Evolutionary conservation across 2,888 invertebrate genomes (phyloP), one percentile per base, ranked within the genome.

Genomic region (Rhynchonema sp.): DNA sequence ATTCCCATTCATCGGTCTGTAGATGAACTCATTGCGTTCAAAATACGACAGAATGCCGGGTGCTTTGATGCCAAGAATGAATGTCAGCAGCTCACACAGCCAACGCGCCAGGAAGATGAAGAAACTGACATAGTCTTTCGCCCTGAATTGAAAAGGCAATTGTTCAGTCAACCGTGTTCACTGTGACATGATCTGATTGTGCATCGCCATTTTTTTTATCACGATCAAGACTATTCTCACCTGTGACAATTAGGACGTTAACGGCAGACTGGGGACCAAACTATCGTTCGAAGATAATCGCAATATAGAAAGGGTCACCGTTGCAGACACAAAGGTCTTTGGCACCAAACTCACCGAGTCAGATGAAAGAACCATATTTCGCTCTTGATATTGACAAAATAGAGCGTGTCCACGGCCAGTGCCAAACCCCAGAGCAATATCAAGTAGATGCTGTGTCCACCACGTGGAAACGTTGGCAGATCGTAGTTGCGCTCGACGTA

Each of bases 401-500:
- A 25, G 30, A 60, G 29, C 22, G 59, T 38, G 61, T 63, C 62
- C 22, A 59, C 46, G 46, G 30, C 49, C 25, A 63, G 38, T 1
- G 62, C 60, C 17, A 46, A 1, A 22, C 38, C 60, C 63, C 63
- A 63, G 57, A 63, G 60, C 17, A 58, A 25, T 26, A 55, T 60
- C 59, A 63, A 53, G 28, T 58, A 59, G 17, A 63, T 23, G 30
- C 59, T 57, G 59, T 63, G 62, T 13, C 62, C 55, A 2, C 49
- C 28, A n/a, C 55, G 30, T 29, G 62, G 62, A 46, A 30, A 26
- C 27, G 60, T n/a, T 20, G 63, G 62, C 54, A 63, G 56, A 30
- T 63, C 62, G 38, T 52, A 63, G 54, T 63, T 63, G n/a, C 63
- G 55, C 55, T 59, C 56, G 29, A 52, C 29, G 56, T 55, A 56